phyloP scores from a whole-genome alignment of 23 tunicate genomes.

The Phallusia fumigata region DNA sequence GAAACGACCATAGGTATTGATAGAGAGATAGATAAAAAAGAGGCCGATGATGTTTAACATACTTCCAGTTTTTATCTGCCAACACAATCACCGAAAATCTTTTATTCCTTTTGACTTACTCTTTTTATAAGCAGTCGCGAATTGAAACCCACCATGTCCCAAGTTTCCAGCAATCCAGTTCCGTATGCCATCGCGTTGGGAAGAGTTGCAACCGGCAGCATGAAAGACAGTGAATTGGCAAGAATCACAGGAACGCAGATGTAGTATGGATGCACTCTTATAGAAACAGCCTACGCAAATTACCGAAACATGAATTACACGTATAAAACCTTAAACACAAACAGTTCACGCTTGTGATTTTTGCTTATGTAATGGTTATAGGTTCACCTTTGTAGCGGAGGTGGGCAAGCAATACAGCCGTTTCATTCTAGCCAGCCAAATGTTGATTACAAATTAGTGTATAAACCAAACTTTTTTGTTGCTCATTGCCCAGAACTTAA shows the following conservation, averaged over 20 bases:
- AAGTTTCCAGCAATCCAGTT: not conserved
- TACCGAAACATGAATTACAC: too few species aligned
- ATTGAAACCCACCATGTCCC: conserved; percentile 36
- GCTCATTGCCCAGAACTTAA: too few species aligned
- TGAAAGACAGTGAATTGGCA: conserved; percentile 9
- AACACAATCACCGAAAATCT: too few species aligned
- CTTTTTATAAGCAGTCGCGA: too few species aligned
- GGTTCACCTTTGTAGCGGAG: too few species aligned
- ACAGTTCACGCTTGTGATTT: too few species aligned
- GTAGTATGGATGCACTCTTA: conserved; percentile 24
- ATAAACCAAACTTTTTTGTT: too few species aligned
- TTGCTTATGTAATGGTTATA: too few species aligned
- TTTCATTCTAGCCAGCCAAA: too few species aligned
- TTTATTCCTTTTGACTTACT: not conserved
- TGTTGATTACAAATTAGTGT: too few species aligned
- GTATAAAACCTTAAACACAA: too few species aligned
- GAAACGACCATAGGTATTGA: conserved; percentile 16
- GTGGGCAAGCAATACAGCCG: too few species aligned
- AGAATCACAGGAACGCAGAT: conserved; percentile 12
- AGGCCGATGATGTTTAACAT: conserved; percentile 31
- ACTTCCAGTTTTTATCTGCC: conserved; percentile 41
- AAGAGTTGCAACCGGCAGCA: conserved; percentile 37
- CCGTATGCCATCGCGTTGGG: conserved; percentile 30
- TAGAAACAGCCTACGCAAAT: not conserved
- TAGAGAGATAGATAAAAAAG: conserved; percentile 18